Evolutionary conservation across 1,140 invertebrate genomes (phyloP).

Genomic region (Drosophila rhopaloa): DNA sequence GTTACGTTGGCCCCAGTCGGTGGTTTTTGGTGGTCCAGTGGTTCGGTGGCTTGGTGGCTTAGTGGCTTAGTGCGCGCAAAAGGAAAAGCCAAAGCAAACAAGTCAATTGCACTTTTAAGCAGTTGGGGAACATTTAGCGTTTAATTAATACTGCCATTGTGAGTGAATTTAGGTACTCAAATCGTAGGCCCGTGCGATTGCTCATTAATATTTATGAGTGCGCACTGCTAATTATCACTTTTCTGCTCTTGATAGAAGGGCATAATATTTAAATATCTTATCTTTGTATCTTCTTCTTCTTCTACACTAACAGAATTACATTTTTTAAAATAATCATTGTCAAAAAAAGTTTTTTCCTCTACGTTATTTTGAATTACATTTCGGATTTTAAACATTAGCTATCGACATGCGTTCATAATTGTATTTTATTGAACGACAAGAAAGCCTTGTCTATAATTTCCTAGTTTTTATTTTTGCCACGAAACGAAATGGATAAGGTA

Average conservation of each 20-base stretch:
- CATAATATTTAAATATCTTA: constrained; percentile 1
- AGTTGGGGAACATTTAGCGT: constrained; percentile 9
- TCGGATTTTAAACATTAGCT: no score
- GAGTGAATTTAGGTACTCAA: constrained; percentile 5
- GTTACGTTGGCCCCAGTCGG: constrained; percentile 47
- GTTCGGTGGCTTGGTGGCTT: constrained; percentile 25
- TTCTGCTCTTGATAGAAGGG: neutral
- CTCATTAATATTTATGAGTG: constrained; percentile 25
- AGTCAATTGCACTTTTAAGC: constrained; percentile 22
- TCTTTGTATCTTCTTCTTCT: no score
- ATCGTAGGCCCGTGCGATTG: constrained; percentile 11
- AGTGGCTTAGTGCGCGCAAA: constrained; percentile 45
- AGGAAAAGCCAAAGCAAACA: constrained; percentile 39
- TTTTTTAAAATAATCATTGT: no score
- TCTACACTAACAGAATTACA: no score
- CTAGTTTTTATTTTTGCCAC: no score
- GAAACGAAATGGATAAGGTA: no score
- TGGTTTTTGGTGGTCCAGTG: constrained; percentile 15
- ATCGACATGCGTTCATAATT: no score
- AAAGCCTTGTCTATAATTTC: no score
- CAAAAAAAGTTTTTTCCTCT: no score
- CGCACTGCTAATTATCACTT: constrained; percentile 21
- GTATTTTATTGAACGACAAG: no score
- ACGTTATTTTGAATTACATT: no score
- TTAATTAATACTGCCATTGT: constrained; percentile 26